Conservation (phyloP, 2,888 invertebrate species). For the Scaptomyza parva region DNA sequence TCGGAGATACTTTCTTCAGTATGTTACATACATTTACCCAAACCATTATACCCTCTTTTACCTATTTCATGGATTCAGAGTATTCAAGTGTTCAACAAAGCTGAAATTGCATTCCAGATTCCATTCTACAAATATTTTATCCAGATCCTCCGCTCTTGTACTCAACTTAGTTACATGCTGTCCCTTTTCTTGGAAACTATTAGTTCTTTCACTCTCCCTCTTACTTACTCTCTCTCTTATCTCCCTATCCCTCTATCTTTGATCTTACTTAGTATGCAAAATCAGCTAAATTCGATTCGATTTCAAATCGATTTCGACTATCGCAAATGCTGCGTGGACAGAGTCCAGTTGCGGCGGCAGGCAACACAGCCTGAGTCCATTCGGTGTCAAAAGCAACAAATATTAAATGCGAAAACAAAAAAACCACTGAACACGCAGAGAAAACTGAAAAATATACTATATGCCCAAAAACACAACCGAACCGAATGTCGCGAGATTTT, state of each 20-base stretch:
- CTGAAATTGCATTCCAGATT: too few relatives aligned
- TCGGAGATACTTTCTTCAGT: too few relatives aligned
- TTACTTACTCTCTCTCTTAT: too few relatives aligned
- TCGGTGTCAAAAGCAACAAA: slow-evolving; percentile 81
- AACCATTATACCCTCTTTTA: too few relatives aligned
- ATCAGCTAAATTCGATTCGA: slow-evolving; percentile 45
- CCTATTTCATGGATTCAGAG: too few relatives aligned
- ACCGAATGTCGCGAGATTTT: slow-evolving; percentile 48
- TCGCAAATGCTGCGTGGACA: slow-evolving; percentile 55
- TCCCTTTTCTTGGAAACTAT: too few relatives aligned
- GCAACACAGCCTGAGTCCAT: slow-evolving; percentile 59
- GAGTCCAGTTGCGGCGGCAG: too few relatives aligned
- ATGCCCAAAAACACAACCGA: slow-evolving; percentile 39
- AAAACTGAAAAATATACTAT: slow-evolving; percentile 35
- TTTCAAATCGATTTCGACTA: slow-evolving; percentile 33
- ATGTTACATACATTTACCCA: too few relatives aligned
- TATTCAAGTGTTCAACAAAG: too few relatives aligned
- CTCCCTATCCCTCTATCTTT: neutral
- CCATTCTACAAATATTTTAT: neutral
- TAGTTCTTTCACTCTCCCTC: too few relatives aligned
- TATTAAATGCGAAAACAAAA: slow-evolving; percentile 70
- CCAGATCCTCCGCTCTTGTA: neutral
- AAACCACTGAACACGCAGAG: slow-evolving; percentile 2
- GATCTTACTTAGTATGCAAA: slow-evolving; percentile 48
- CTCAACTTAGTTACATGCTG: neutral